These are phyloP conservation scores for Gortyna flavago DNA, from an alignment of 2,888 invertebrate species.

Conservation along the genomic window DNA sequence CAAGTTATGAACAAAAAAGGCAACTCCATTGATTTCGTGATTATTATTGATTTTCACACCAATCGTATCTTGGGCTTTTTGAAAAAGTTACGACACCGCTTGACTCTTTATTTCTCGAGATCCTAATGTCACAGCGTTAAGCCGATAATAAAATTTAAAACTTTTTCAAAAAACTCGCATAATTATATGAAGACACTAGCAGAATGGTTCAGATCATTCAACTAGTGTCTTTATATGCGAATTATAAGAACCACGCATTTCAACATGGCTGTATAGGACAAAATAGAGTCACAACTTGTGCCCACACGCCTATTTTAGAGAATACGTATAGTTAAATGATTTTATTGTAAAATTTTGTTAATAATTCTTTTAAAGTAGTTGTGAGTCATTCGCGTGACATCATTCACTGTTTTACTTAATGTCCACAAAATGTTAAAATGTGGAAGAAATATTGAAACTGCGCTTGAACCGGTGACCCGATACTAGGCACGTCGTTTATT, in stretches of 20 bases:
- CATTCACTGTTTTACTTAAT: conserved; percentile 86
- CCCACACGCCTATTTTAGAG: conserved; percentile 58
- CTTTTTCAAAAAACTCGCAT: conserved; percentile 45
- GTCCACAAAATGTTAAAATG: conserved; percentile 83
- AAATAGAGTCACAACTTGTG: conserved; percentile 61
- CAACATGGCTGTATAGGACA: conserved; percentile 65
- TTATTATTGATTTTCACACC: conserved; percentile 33
- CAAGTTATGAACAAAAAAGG: conserved; percentile 25
- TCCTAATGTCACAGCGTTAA: conserved; percentile 40
- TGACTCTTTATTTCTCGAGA: conserved; percentile 26
- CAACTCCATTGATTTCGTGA: conserved; percentile 21
- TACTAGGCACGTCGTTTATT: conserved; percentile 79
- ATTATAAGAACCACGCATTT: conserved; percentile 68
- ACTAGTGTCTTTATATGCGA: conserved; percentile 55
- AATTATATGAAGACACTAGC: no score
- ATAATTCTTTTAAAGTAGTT: conserved; percentile 77
- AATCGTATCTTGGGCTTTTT: conserved; percentile 17
- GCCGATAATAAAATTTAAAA: conserved; percentile 42
- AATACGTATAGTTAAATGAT: conserved; percentile 69
- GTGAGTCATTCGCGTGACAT: conserved; percentile 87
- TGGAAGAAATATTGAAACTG: conserved; percentile 86
- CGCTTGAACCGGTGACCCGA: conserved; percentile 87
- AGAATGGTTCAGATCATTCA: conserved; percentile 37
- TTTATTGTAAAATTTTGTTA: conserved; percentile 74
- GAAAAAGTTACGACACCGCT: conserved; percentile 32